A percentile compares a stretch with the other conserved stretches of the same genome.
Conservation (phyloP, 2,113 vertebrate species). For the Entomyzon cyanotis region DNA sequence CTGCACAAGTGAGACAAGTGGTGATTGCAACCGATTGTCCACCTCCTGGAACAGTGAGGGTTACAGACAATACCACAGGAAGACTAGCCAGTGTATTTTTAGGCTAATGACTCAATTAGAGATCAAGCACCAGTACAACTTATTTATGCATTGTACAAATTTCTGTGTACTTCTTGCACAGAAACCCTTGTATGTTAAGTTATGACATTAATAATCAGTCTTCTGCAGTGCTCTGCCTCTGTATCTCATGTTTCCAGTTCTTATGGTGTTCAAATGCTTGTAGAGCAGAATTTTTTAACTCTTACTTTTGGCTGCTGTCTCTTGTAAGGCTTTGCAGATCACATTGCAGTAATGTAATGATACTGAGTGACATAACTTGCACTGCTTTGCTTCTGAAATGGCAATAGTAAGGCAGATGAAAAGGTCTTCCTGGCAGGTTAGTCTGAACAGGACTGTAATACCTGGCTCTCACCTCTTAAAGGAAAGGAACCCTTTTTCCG, state of each 20-base stretch:
- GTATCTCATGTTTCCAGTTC: not conserved
- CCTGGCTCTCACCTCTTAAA: not conserved
- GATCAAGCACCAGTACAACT: constrained; percentile 32
- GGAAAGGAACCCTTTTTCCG: not conserved
- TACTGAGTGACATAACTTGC: not conserved
- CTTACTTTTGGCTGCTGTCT: not conserved
- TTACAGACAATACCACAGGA: constrained; percentile 42
- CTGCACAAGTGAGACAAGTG: constrained; percentile 1
- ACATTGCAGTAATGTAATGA: not conserved
- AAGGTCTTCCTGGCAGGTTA: not conserved
- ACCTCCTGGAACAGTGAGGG: constrained; percentile 38
- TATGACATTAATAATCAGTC: not conserved
- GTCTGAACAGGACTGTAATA: not conserved
- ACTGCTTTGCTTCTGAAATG: constrained; percentile 9
- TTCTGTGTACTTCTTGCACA: constrained; percentile 22
- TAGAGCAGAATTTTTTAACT: not conserved
- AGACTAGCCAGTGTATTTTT: constrained; percentile 64
- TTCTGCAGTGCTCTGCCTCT: not conserved
- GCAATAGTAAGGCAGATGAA: not conserved
- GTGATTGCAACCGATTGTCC: constrained; percentile 13
- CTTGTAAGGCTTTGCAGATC: constrained; percentile 29
- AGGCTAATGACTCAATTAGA: constrained; percentile 49
- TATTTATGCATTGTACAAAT: constrained; percentile 32
- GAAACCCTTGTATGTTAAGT: not conserved
- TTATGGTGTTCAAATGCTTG: not conserved